Evolutionary conservation across 1,140 invertebrate species (phyloP), one percentile per base, ranked within the genome.

Genomic region (Drosophila pseudoananassae): DNA sequence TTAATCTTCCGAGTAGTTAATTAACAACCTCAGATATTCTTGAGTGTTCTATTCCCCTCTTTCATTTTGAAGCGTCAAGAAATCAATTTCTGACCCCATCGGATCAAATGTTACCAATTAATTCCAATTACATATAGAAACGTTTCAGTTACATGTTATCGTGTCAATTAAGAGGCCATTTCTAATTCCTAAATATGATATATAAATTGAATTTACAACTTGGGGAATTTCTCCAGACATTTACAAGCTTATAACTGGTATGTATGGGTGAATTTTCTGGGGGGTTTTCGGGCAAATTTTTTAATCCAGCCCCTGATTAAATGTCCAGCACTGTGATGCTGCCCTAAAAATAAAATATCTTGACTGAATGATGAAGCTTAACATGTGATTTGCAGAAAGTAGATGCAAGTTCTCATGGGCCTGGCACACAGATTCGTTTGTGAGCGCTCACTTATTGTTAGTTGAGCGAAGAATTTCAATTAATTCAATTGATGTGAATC

Each of bases 391-490:
- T 68, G 40, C 50, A 47, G 65, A 27, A 47, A 43, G 50, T 55
- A 66, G 43, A 36, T 68, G 49, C 66, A 56, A 69, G 40, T 69
- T 69, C 63, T 69, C 68, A 71, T 51, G 54, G 46, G 38, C 14
- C 40, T 17, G 40, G 6, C 66, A 51, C 43, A 56, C 65, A 49
- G 56, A 76, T 76, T 69, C 58, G 51, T 36, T 59, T 45, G 38
- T 49, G 33, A 64, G 51, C 15, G 38, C 51, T 82, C 61, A 68
- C 78, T 82, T 36, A 12, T 12, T 36, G 33, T 36, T 87, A 87
- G 82, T 85, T 75, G 65, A 87, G 49, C 58, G 63, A 88, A 66
- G 79, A 88, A 83, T 88, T 88, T 88, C 83, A 88, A 88, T 88
- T 88, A 88, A 88, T 88, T 88, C 84, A 88, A 88, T 88, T 88